Conservation (phyloP, 2,113 vertebrate genomes). For the Lontra canadensis region DNA sequence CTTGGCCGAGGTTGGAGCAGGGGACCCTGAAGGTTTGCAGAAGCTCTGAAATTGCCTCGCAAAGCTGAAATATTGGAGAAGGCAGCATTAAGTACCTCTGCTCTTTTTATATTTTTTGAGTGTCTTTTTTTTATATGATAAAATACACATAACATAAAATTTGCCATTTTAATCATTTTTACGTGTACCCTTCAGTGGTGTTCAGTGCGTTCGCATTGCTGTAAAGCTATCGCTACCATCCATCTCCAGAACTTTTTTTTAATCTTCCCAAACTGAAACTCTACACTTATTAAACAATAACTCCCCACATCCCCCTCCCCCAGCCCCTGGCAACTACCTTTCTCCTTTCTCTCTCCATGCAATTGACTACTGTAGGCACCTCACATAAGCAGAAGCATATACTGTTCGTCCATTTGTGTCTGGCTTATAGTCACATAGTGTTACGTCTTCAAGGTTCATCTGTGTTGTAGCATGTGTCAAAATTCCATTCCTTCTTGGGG, state of each 20-base stretch:
- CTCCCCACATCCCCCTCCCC: background rate
- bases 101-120: background rate
- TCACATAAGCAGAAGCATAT: background rate
- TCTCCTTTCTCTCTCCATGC: background rate
- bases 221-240: background rate
- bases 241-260: background rate
- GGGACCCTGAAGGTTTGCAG: background rate
- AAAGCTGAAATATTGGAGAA: background rate
- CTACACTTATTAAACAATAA: background rate
- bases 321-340: background rate
- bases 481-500: background rate
- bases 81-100: background rate
- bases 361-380: background rate
- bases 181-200: background rate
- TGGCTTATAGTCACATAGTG: background rate
- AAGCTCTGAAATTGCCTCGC: background rate
- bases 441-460: background rate
- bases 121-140: background rate
- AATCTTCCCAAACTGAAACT: background rate
- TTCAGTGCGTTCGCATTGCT: rapidly evolving
- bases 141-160: background rate
- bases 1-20: background rate
- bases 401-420: background rate
- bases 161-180: background rate
- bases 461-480: background rate